phyloP scores from a whole-genome alignment of 1,140 invertebrate species.

The Cotesia chilonis region DNA sequence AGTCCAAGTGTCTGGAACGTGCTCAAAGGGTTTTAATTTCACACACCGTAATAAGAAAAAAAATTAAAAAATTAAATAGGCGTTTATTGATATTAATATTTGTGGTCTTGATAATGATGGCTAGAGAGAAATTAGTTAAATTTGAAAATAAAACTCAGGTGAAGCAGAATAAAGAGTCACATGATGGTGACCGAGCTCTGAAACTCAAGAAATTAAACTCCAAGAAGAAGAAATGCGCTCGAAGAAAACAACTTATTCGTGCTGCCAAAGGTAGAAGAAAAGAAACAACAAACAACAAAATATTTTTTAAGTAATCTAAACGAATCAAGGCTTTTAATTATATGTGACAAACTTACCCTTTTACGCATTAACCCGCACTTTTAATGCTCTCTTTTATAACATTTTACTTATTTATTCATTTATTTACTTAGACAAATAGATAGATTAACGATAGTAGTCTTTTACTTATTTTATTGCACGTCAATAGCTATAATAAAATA shows the following conservation, averaged over 20 bases:
- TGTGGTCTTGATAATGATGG: not conserved
- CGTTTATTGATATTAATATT: not conserved
- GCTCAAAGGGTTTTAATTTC: slow-evolving; percentile 10
- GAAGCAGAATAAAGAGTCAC: slow-evolving; percentile 55
- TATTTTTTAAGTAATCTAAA: too few relatives aligned
- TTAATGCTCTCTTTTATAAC: not conserved
- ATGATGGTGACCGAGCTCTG: slow-evolving; percentile 42
- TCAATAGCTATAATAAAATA: not conserved
- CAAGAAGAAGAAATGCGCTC: slow-evolving; percentile 47
- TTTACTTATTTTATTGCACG: slow-evolving; percentile 1
- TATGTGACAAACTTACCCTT: too few relatives aligned
- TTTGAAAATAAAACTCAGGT: slow-evolving; percentile 50
- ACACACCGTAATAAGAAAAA: not conserved
- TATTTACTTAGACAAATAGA: too few relatives aligned
- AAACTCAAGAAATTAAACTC: slow-evolving; percentile 43
- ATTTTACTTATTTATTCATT: not conserved
- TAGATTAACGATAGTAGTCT: not conserved
- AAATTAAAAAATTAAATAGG: not conserved
- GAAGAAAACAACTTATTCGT: slow-evolving; percentile 43
- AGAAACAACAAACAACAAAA: not conserved
- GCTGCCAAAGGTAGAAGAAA: slow-evolving; percentile 52
- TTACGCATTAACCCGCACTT: too few relatives aligned
- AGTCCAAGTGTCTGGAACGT: slow-evolving; percentile 31
- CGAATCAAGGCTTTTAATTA: too few relatives aligned
- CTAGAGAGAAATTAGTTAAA: slow-evolving; percentile 23